phyloP scores from a whole-genome alignment of 1,140 invertebrate genomes.

The Triops longicaudatus region DNA sequence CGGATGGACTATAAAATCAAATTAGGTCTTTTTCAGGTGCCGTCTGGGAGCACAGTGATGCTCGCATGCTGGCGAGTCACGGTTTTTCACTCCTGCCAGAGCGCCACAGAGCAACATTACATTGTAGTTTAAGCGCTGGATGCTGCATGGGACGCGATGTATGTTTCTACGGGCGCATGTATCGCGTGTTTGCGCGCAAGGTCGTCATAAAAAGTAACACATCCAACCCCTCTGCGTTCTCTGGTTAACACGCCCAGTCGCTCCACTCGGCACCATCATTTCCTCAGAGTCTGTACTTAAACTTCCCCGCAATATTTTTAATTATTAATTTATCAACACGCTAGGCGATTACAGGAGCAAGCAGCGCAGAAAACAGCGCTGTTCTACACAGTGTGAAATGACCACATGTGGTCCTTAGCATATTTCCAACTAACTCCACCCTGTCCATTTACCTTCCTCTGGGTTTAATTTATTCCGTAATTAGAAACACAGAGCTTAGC shows the following conservation, averaged over 20 bases:
- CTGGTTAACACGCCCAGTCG: background rate
- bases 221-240: conserved; percentile 1
- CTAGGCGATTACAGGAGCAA: background rate
- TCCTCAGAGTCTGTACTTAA: background rate
- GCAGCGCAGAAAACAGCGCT: conserved; percentile 9
- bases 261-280: background rate
- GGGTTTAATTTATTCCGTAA: conserved; percentile 1
- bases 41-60: conserved; percentile 13
- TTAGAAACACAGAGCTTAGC: background rate
- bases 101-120: conserved; percentile 5
- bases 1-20: background rate
- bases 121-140: conserved; percentile 5
- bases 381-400: background rate
- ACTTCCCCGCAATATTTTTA: background rate
- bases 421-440: background rate
- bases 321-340: conserved; percentile 6
- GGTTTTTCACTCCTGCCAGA: background rate
- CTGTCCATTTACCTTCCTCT: background rate
- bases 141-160: conserved; percentile 9
- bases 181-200: conserved; percentile 10
- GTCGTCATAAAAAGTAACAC: background rate
- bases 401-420: conserved; percentile 9
- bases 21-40: conserved; percentile 12
- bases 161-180: background rate
- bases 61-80: background rate